Evolutionary conservation across 2,113 vertebrate species (phyloP), one percentile per base, ranked within the genome.

Genomic region (Dipodomys ordii): DNA sequence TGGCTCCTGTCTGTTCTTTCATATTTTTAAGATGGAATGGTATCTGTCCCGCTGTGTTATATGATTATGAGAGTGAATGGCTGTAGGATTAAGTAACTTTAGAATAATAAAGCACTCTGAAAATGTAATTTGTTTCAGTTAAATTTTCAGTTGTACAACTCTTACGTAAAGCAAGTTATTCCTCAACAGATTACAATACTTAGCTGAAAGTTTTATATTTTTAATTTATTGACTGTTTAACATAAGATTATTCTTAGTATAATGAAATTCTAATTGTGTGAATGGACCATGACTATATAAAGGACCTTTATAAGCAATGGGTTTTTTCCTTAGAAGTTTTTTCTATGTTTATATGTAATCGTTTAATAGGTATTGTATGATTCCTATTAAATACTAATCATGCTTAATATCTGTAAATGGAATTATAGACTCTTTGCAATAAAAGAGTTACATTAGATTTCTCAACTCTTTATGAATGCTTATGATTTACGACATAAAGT

Each of bases 31-130:
- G 88, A 35, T 84, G n/a, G 16, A 46, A 44, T 89, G 13, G 32
- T 77, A 86, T 32, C 13, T 83, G 3, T 69, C 25, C 12, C 83
- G 4, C 20, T 32, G 10, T 73, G 30, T 90, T 64, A 78, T 15
- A 18, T 73, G 13, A 83, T 83, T 78, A 53, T 85, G 20, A 32
- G 23, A 39, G 27, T 86, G 30, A 88, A 49, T 74, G 30, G 8
- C 30, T 74, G 35, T 78, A 64, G 57, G 82, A 64, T 53, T 76
- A 74, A 78, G 67, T 7, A 73, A 89, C 87, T 85, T 82, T 78
- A 72, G 49, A 83, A 95, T 81, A 57, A 83, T 81, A 65, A 91
- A 85, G 19, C 67, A 44, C 53, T 83, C n/a, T 53, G 62, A 85
- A 85, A 83, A 87, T 82, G 0, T 16, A 83, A 74, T 87, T 87